phyloP scores from a whole-genome alignment of 2,888 invertebrate genomes.

The Mythimna lalbum region DNA sequence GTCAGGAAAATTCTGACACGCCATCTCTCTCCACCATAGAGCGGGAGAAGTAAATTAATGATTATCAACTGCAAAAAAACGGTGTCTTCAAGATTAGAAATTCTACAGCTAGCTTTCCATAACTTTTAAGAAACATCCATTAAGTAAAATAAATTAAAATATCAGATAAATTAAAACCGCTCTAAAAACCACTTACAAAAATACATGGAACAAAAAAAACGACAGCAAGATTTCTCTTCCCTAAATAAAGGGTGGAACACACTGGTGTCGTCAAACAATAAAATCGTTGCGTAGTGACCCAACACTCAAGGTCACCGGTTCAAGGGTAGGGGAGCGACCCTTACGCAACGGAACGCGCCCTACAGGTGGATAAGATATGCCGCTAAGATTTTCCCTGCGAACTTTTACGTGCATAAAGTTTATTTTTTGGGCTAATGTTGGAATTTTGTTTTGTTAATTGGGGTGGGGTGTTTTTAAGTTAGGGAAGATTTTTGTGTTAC shows the following conservation, averaged over 20 bases:
- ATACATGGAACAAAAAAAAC: constrained; percentile 19
- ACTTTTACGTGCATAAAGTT: constrained; percentile 25
- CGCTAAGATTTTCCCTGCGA: constrained; percentile 30
- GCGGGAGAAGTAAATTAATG: too few relatives aligned
- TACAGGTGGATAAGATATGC: constrained; percentile 74
- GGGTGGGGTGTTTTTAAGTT: neutral
- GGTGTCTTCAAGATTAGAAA: too few relatives aligned
- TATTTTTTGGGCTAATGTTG: constrained; percentile 4
- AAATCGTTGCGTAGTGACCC: constrained; percentile 79
- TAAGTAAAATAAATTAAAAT: too few relatives aligned
- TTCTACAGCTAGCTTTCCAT: neutral
- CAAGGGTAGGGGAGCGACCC: constrained; percentile 79
- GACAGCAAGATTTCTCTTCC: constrained; percentile 28
- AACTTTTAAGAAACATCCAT: neutral
- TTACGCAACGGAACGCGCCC: constrained; percentile 69
- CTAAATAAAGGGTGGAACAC: constrained; percentile 67
- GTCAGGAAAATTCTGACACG: too few relatives aligned
- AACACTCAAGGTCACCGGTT: constrained; percentile 76
- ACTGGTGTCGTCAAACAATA: constrained; percentile 68
- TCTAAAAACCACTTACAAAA: constrained; percentile 13
- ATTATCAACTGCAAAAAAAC: too few relatives aligned
- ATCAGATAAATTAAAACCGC: neutral
- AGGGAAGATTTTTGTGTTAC: neutral
- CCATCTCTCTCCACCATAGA: too few relatives aligned
- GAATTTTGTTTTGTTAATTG: constrained; percentile 16